Evolutionary conservation across 2,113 vertebrate genomes (phyloP).

Genomic region (Cebus imitator): DNA sequence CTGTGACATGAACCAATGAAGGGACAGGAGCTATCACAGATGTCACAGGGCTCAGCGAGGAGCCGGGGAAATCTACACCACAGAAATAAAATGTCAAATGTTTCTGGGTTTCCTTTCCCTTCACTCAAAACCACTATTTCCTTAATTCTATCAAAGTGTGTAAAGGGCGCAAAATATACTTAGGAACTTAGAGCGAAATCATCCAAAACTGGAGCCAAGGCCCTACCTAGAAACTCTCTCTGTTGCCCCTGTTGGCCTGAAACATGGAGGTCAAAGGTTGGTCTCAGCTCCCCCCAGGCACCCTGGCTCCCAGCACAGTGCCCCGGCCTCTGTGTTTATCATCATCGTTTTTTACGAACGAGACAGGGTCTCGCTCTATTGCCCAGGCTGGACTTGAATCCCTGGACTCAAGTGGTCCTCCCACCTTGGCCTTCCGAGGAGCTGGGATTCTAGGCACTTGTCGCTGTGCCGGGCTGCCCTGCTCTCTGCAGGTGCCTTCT

Average conservation of each 20-base stretch:
- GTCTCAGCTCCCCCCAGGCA: neutral
- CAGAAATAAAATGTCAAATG: neutral
- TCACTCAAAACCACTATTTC: neutral
- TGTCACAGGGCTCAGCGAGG: neutral
- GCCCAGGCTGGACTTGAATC: neutral
- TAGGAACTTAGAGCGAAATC: neutral
- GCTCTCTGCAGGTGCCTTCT: neutral
- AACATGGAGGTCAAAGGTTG: neutral
- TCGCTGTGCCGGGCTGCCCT: neutral
- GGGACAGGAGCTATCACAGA: neutral
- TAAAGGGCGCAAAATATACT: neutral
- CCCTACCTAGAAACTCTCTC: neutral
- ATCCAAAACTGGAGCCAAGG: neutral
- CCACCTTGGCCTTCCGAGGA: neutral
- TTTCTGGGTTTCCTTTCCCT: neutral
- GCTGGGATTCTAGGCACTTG: neutral
- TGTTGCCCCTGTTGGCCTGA: neutral
- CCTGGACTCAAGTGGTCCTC: neutral
- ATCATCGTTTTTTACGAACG: neutral
- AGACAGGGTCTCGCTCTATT: neutral
- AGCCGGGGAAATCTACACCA: neutral
- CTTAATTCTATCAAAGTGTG: neutral
- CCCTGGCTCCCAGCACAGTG: neutral
- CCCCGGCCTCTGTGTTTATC: neutral
- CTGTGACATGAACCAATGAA: neutral